These are phyloP conservation scores for Nothura maculosa DNA, from an alignment of 2,797 vertebrate species.

Conservation along the genomic window DNA sequence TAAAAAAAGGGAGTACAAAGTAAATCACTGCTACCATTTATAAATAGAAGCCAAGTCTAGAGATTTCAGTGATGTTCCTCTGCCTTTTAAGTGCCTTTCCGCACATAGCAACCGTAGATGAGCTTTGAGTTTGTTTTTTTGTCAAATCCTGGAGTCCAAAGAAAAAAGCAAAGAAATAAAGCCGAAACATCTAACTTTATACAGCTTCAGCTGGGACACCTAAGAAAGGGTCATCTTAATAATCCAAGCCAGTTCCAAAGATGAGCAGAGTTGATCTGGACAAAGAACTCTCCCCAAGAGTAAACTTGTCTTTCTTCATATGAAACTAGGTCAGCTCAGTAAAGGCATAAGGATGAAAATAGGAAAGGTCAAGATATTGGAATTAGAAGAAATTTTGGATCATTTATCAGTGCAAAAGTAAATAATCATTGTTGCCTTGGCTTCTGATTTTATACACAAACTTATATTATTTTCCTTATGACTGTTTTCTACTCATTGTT, in stretches of 20 bases:
- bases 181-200: not conserved
- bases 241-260: not conserved
- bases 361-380: not conserved
- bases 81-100: not conserved
- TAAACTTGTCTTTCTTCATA: not conserved
- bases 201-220: not conserved
- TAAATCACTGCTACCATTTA: not conserved
- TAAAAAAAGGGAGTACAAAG: not conserved
- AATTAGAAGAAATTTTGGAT: not conserved
- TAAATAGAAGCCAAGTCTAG: not conserved
- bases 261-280: not conserved
- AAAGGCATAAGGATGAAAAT: not conserved
- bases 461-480: not conserved
- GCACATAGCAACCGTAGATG: not conserved
- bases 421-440: not conserved
- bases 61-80: not conserved
- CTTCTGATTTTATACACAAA: not conserved
- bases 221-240: not conserved
- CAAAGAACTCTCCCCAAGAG: not conserved
- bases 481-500: not conserved
- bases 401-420: not conserved
- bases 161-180: not conserved
- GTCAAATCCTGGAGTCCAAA: not conserved
- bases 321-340: not conserved
- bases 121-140: not conserved